Conservation (phyloP, 2,888 invertebrate genomes). For the Alitta virens region DNA sequence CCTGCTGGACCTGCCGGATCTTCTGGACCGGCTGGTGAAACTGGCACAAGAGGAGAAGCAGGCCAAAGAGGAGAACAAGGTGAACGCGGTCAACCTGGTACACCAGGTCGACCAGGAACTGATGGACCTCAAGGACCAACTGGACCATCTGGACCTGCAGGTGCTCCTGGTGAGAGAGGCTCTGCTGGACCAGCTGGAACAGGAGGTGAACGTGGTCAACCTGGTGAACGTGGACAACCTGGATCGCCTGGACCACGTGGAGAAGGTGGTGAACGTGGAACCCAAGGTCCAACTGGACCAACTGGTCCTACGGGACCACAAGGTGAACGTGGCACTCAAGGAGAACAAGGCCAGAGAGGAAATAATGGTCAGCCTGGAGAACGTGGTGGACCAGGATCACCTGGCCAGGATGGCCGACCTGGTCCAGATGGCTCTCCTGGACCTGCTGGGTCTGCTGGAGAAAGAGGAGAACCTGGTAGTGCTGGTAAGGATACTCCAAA, state of each 20-base stretch:
- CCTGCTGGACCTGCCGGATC: constrained; percentile 1
- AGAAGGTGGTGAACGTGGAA: constrained; percentile 17
- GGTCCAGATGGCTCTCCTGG: constrained; percentile 60
- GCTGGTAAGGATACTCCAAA: neutral
- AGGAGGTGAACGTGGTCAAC: constrained; percentile 11
- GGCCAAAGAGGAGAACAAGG: constrained; percentile 11
- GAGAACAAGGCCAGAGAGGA: constrained; percentile 60
- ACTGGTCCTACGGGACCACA: constrained; percentile 19
- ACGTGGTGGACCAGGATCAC: constrained; percentile 15
- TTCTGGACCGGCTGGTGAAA: constrained; percentile 7
- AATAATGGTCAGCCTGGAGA: constrained; percentile 21
- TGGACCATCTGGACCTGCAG: constrained; percentile 16
- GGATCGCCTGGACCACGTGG: constrained; percentile 22
- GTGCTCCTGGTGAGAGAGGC: constrained; percentile 8
- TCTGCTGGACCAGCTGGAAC: constrained; percentile 32
- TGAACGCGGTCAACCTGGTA: constrained; percentile 30
- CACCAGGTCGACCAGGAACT: constrained; percentile 30
- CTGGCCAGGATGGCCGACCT: constrained; percentile 19
- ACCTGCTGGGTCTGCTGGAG: constrained; percentile 72
- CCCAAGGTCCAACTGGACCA: constrained; percentile 18
- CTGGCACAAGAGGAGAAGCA: constrained; percentile 12
- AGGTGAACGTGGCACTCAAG: constrained; percentile 19
- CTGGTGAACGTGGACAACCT: constrained; percentile 10
- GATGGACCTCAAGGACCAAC: constrained; percentile 9
- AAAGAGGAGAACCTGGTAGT: constrained; percentile 27